Evolutionary conservation across 2,113 vertebrate genomes (phyloP).

Genomic region (Tychaedon coryphoeus): DNA sequence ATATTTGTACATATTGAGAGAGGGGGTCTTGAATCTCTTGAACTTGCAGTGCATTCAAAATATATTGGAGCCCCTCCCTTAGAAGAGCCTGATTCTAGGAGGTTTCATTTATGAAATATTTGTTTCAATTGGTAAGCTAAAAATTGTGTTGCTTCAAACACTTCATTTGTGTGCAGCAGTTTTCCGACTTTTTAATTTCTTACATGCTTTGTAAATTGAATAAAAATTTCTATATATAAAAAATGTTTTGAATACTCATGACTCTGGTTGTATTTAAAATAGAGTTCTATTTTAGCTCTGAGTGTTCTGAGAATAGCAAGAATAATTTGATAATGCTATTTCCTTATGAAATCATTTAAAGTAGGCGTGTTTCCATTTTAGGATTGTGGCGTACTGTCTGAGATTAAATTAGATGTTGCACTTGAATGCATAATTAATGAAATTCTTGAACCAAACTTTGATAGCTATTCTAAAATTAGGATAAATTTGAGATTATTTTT

Average conservation of each 20-base stretch:
- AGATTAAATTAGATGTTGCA: not conserved
- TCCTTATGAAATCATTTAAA: not conserved
- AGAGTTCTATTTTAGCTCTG: not conserved
- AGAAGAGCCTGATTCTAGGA: not conserved
- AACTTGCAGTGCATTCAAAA: not conserved
- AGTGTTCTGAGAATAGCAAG: not conserved
- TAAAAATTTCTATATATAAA: not conserved
- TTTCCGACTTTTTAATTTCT: not conserved
- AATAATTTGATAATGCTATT: not conserved
- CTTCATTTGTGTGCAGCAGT: not conserved
- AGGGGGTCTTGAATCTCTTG: not conserved
- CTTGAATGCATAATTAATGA: not conserved
- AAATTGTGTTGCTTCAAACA: not conserved
- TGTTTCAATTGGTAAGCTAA: not conserved
- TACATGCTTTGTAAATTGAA: not conserved
- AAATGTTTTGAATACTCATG: not conserved
- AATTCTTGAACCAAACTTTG: not conserved
- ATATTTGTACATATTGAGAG: not conserved
- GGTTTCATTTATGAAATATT: not conserved
- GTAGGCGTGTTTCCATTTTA: not conserved
- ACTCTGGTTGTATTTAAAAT: not conserved
- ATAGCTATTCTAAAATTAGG: not conserved
- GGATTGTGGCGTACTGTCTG: not conserved
- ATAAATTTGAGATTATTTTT: not conserved
- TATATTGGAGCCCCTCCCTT: not conserved